These are phyloP conservation scores for Heliconius cydno DNA, from an alignment of 2,888 invertebrate genomes.

Conservation along the genomic window DNA sequence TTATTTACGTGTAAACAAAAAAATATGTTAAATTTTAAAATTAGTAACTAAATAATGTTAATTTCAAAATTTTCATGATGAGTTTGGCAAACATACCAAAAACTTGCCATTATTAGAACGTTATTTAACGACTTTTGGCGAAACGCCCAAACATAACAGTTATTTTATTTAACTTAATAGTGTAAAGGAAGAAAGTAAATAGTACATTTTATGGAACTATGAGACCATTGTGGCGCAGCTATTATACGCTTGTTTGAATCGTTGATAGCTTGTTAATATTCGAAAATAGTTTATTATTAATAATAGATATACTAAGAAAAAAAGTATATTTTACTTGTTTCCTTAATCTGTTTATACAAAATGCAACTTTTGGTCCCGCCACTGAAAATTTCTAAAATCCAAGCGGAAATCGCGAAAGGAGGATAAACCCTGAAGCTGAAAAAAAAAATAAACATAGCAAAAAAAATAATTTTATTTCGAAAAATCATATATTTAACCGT, in stretches of 20 bases:
- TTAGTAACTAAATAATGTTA: slow-evolving; percentile 9
- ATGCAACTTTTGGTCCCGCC: not conserved
- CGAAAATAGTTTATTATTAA: not conserved
- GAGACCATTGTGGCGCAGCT: not conserved
- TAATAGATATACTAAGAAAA: not conserved
- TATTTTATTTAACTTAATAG: slow-evolving; percentile 28
- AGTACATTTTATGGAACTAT: slow-evolving; percentile 13
- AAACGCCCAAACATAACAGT: slow-evolving; percentile 28
- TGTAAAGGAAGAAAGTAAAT: slow-evolving; percentile 18
- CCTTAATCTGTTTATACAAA: not conserved
- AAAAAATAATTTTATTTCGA: not conserved
- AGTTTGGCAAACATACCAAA: slow-evolving; percentile 26
- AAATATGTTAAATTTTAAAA: too few relatives aligned
- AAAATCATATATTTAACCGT: too few relatives aligned
- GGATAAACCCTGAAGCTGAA: not conserved
- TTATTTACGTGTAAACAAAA: too few relatives aligned
- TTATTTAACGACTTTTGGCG: slow-evolving; percentile 26
- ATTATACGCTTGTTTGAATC: too few relatives aligned
- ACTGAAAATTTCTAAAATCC: not conserved
- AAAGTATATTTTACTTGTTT: not conserved
- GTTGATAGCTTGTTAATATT: too few relatives aligned
- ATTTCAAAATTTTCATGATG: slow-evolving; percentile 20
- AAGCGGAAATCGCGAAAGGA: not conserved
- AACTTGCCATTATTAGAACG: slow-evolving; percentile 14
- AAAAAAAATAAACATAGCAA: not conserved